A percentile compares a stretch with the other conserved stretches of the same genome.
phyloP scores from a whole-genome alignment of 2,113 vertebrate genomes.

The Accipiter cooperii region DNA sequence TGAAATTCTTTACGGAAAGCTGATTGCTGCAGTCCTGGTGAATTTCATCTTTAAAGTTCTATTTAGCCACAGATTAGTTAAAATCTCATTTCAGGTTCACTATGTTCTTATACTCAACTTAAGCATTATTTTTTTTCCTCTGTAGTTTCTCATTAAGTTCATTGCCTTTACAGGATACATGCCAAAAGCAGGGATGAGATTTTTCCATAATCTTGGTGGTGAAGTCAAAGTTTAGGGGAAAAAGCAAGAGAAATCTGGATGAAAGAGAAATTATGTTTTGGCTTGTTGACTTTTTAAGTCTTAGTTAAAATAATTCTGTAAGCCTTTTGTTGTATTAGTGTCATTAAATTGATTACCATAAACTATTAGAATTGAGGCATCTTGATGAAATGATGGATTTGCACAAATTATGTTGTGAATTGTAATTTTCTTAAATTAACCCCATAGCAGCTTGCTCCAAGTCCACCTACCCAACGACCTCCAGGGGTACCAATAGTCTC shows the following conservation, averaged over 20 bases:
- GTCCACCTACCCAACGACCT: slow-evolving; percentile 85
- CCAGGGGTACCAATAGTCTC: slow-evolving; percentile 85
- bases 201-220: neutral
- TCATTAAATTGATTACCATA: neutral
- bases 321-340: neutral
- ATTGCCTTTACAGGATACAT: neutral
- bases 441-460: slow-evolving; percentile 89
- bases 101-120: neutral
- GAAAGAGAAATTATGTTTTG: neutral
- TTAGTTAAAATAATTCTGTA: neutral
- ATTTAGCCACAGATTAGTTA: neutral
- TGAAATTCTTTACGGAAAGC: neutral
- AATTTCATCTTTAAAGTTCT: neutral
- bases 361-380: neutral
- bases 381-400: neutral
- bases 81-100: neutral
- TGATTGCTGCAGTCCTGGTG: neutral
- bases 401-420: neutral
- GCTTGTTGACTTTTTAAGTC: neutral
- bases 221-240: neutral
- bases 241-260: neutral
- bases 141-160: neutral
- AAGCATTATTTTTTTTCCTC: neutral
- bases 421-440: slow-evolving; percentile 60
- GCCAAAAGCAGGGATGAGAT: neutral